Percentiles rank a stretch among this genome's conserved stretches.
Evolutionary conservation across 2,797 vertebrate species (phyloP).

Genomic region (Fundulus diaphanus): DNA sequence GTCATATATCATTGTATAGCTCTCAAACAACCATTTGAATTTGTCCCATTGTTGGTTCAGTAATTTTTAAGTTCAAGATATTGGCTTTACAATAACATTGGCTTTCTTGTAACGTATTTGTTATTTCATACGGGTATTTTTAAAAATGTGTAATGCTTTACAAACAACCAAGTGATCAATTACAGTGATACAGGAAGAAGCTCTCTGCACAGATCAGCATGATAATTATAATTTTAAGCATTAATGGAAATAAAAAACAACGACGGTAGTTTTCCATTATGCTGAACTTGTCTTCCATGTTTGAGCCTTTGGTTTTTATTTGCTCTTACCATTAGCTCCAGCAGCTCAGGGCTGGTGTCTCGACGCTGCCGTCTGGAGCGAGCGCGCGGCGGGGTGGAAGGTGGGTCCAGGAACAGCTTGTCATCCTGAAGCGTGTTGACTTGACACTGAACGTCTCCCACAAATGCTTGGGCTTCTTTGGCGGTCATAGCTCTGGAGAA

Average conservation of each 20-base stretch:
- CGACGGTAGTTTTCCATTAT: neutral
- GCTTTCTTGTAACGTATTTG: too few species aligned
- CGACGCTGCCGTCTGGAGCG: constrained; percentile 89
- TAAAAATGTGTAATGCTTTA: too few species aligned
- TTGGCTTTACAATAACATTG: neutral
- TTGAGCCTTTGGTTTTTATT: constrained; percentile 12
- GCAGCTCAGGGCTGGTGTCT: constrained; percentile 88
- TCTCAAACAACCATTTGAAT: neutral
- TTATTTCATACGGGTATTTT: too few species aligned
- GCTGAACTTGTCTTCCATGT: too few species aligned
- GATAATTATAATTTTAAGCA: too few species aligned
- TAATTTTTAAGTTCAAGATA: neutral
- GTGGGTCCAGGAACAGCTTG: constrained; percentile 92
- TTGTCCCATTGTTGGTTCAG: neutral
- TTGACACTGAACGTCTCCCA: constrained; percentile 88
- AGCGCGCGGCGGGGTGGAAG: constrained; percentile 83
- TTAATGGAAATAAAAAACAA: neutral
- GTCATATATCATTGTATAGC: neutral
- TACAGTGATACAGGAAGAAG: neutral
- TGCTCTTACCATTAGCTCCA: constrained; percentile 88
- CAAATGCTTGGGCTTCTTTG: constrained; percentile 91
- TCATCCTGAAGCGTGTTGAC: constrained; percentile 95
- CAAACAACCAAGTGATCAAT: too few species aligned
- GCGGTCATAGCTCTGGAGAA: constrained; percentile 96
- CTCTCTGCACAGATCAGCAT: neutral